Percentiles rank a stretch among this genome's conserved stretches.
These are phyloP conservation scores for Plectropomus leopardus DNA, from an alignment of 2,113 vertebrate species.

Conservation along the genomic window DNA sequence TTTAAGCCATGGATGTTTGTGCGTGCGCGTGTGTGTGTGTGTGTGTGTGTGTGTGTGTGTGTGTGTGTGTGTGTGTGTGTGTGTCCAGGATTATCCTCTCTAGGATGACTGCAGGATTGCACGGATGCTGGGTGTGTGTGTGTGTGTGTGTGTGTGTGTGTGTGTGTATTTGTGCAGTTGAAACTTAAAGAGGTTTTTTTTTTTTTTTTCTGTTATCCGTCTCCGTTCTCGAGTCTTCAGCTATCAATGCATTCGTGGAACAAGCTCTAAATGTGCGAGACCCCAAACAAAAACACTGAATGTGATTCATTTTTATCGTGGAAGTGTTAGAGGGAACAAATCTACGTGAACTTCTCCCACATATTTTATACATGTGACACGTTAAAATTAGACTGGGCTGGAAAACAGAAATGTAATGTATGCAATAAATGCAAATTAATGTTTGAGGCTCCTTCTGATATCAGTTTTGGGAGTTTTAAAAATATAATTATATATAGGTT, in stretches of 20 bases:
- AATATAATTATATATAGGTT: too few relatives aligned
- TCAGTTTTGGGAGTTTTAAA: too few relatives aligned
- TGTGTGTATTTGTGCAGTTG: conserved; percentile 27
- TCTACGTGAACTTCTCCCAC: background rate
- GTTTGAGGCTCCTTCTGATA: too few relatives aligned
- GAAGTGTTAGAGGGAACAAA: background rate
- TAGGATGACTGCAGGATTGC: conserved; percentile 67
- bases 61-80: conserved; percentile 14
- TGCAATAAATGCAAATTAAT: too few relatives aligned
- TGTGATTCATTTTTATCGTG: background rate
- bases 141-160: conserved; percentile 9
- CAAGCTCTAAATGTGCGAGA: background rate
- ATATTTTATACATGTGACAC: background rate
- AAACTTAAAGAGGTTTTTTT: conserved; percentile 31
- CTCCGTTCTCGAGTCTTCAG: background rate
- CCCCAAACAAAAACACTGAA: background rate
- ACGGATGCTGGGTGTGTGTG: conserved; percentile 49
- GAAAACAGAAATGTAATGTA: background rate
- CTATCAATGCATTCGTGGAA: background rate
- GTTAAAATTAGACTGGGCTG: background rate
- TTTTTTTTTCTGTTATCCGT: conserved; percentile 2
- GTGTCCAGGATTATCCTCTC: conserved; percentile 71
- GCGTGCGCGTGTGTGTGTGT: conserved; percentile 26
- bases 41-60: conserved; percentile 12
- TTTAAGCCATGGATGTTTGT: conserved; percentile 40